A percentile compares a stretch with the other conserved stretches of the same genome.
Evolutionary conservation across 2,113 vertebrate genomes (phyloP).

Genomic region (Nansenia antarctica): DNA sequence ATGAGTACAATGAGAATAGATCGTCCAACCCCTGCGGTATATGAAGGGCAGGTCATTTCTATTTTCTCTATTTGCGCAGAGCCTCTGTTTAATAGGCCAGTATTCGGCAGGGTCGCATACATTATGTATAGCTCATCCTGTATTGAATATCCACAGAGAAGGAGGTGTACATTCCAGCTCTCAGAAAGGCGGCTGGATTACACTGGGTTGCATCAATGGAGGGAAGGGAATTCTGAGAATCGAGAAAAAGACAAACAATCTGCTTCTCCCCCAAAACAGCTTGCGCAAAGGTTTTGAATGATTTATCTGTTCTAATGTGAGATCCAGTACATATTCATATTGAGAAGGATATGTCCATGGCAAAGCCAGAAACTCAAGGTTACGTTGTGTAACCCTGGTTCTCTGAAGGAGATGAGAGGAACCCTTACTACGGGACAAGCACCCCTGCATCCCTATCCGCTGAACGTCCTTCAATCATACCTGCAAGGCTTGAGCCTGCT

Average conservation of each 20-base stretch:
- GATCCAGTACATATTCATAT: slow-evolving; percentile 25
- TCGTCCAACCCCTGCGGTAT: slow-evolving; percentile 17
- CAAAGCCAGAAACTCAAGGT: neutral
- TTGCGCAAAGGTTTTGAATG: slow-evolving; percentile 29
- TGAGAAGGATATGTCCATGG: slow-evolving; percentile 19
- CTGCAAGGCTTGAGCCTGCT: too few relatives aligned
- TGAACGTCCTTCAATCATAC: too few relatives aligned
- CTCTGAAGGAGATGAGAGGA: too few relatives aligned
- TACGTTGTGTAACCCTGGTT: slow-evolving; percentile 29
- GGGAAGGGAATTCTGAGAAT: slow-evolving; percentile 9
- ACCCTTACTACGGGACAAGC: too few relatives aligned
- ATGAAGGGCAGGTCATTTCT: slow-evolving; percentile 52
- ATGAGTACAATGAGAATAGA: neutral
- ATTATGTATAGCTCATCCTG: slow-evolving; percentile 63
- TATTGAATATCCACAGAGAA: slow-evolving; percentile 70
- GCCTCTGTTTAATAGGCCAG: slow-evolving; percentile 36
- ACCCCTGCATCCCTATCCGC: too few relatives aligned
- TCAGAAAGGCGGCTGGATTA: slow-evolving; percentile 46
- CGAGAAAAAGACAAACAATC: slow-evolving; percentile 2
- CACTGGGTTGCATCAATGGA: slow-evolving; percentile 57
- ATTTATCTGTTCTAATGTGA: neutral
- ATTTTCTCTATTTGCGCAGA: slow-evolving; percentile 43
- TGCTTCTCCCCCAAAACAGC: neutral
- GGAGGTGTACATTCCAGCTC: slow-evolving; percentile 41
- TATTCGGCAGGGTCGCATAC: slow-evolving; percentile 50